Conservation (phyloP, 2,888 invertebrate species). For the Amphipoea lucens region DNA sequence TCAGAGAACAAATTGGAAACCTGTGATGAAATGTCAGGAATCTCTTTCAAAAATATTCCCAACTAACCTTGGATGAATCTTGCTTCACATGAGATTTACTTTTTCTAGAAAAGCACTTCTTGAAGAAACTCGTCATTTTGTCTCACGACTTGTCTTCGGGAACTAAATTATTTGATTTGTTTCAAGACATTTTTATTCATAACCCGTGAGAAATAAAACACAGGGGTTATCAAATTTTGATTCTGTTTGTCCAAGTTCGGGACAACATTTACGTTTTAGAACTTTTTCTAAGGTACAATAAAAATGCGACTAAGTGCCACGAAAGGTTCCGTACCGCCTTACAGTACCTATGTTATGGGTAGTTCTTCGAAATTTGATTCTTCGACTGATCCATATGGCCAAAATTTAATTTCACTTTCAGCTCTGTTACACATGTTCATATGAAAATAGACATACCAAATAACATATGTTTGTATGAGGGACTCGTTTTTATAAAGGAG, state of each 20-base stretch:
- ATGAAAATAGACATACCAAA: too few species aligned
- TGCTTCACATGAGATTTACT: slow-evolving; percentile 15
- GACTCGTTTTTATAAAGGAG: too few species aligned
- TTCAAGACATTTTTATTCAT: slow-evolving; percentile 54
- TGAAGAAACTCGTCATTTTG: slow-evolving; percentile 65
- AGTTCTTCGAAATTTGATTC: too few species aligned
- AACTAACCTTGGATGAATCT: slow-evolving; percentile 50
- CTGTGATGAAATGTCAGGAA: not conserved
- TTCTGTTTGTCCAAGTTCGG: slow-evolving; percentile 41
- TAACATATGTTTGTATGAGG: too few species aligned
- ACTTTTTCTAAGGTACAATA: slow-evolving; percentile 22
- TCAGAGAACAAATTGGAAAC: not conserved
- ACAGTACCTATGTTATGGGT: too few species aligned
- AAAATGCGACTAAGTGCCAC: not conserved
- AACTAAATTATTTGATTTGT: slow-evolving; percentile 26
- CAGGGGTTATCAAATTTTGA: slow-evolving; percentile 44
- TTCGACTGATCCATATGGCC: too few species aligned
- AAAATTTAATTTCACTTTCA: too few species aligned
- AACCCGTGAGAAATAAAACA: slow-evolving; percentile 62
- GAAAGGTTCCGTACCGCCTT: not conserved
- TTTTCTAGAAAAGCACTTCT: slow-evolving; percentile 57
- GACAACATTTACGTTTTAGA: slow-evolving; percentile 14
- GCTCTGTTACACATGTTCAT: too few species aligned
- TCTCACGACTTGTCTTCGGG: slow-evolving; percentile 7
- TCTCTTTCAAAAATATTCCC: not conserved